Evolutionary conservation across 92 coral and sea anemone species (phyloP).

Genomic region (Paramuricea clavata): DNA sequence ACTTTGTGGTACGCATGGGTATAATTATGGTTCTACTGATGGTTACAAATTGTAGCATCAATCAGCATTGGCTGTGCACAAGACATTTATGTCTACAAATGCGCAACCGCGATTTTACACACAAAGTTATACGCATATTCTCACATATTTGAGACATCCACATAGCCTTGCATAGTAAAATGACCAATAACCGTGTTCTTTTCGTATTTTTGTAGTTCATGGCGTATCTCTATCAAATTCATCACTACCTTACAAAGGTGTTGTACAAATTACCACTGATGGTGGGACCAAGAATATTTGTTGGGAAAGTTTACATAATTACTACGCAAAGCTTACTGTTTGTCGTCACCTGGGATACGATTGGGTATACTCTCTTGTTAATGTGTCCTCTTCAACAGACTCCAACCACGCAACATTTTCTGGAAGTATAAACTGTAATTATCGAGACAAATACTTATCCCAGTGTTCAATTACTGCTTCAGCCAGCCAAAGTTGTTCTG

Average conservation of each 20-base stretch:
- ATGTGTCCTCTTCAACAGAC: too few species aligned
- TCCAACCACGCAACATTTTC: too few species aligned
- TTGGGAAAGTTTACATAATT: neutral
- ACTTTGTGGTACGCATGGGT: neutral
- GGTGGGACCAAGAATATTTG: neutral
- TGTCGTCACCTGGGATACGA: neutral
- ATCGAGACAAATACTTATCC: neutral
- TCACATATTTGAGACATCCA: too few species aligned
- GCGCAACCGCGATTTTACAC: too few species aligned
- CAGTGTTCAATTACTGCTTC: neutral
- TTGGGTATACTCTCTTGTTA: too few species aligned
- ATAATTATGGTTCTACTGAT: too few species aligned
- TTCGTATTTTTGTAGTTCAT: neutral
- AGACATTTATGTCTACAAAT: too few species aligned
- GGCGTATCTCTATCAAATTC: neutral
- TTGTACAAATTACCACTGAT: neutral
- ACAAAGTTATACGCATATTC: too few species aligned
- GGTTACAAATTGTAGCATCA: too few species aligned
- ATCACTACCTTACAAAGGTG: neutral
- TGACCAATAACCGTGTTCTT: too few species aligned
- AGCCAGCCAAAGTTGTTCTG: neutral
- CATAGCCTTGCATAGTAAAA: too few species aligned
- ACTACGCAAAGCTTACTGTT: neutral
- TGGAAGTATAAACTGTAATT: neutral
- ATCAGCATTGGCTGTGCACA: too few species aligned